Conservation (phyloP, 2,113 vertebrate species). For the Candoia aspera region DNA sequence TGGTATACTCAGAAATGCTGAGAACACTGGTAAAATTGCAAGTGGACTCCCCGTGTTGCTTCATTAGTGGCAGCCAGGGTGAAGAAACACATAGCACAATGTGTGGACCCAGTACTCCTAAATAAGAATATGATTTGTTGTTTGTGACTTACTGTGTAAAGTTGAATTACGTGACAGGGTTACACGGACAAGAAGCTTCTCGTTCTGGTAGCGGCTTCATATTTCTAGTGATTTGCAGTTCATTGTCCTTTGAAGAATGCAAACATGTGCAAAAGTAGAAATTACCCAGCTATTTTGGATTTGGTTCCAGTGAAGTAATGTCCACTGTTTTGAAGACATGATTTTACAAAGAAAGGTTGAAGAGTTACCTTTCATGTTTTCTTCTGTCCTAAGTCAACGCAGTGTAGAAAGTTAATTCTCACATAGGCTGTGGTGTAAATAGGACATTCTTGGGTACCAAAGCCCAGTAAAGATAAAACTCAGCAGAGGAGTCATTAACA, state of each 20-base stretch:
- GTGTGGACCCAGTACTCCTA: background rate
- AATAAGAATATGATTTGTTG: background rate
- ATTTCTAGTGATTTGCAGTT: background rate
- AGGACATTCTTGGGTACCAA: background rate
- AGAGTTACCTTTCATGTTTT: background rate
- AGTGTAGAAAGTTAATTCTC: background rate
- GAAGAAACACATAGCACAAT: no score
- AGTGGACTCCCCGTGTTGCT: no score
- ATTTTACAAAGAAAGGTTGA: background rate
- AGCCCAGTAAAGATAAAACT: background rate
- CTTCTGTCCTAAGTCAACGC: background rate
- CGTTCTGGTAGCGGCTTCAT: background rate
- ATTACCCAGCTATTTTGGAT: background rate
- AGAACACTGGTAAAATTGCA: background rate
- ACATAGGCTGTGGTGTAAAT: background rate
- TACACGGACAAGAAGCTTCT: background rate
- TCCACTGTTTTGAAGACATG: background rate
- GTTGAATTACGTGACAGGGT: background rate
- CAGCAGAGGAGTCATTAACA: background rate
- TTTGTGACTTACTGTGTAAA: background rate
- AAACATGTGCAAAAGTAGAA: background rate
- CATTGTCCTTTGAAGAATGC: background rate
- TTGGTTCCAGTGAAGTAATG: background rate
- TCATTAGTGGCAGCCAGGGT: background rate
- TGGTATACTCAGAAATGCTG: background rate